Evolutionary conservation across 2,797 vertebrate genomes (phyloP).

Genomic region (Aulostomus chinensis): DNA sequence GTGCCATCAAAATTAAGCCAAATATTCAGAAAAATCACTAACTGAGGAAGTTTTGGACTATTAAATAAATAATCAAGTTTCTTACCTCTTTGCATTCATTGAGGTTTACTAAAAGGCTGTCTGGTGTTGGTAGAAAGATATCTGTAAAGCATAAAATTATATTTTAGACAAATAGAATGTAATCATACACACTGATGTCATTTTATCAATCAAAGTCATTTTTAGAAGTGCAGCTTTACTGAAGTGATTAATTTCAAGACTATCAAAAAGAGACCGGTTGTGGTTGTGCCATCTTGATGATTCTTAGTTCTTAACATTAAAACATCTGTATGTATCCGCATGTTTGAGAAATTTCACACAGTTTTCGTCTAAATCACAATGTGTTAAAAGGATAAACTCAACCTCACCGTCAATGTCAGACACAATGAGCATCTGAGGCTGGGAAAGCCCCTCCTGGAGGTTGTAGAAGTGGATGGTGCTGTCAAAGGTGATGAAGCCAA

Average conservation of each 20-base stretch:
- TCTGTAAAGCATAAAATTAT: slow-evolving; percentile 78
- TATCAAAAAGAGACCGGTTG: no score
- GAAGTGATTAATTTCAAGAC: background rate
- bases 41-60: accelerated
- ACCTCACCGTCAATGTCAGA: slow-evolving; percentile 94
- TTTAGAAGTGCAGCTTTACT: background rate
- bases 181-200: no score
- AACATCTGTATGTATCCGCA: no score
- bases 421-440: slow-evolving; percentile 97
- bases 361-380: background rate
- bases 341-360: no score
- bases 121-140: slow-evolving; percentile 98
- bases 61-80: background rate
- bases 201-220: no score
- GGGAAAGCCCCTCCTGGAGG: slow-evolving; percentile 95
- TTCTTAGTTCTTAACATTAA: no score
- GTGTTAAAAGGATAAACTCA: background rate
- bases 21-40: background rate
- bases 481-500: slow-evolving; percentile 97
- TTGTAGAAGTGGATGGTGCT: slow-evolving; percentile 99
- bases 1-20: no score
- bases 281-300: no score
- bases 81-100: slow-evolving; percentile 98
- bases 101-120: slow-evolving; percentile 96
- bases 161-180: slow-evolving; percentile 11